Evolutionary conservation across 2,797 vertebrate genomes (phyloP), one percentile per base, ranked within the genome.

Genomic region (Delichon dasypus): DNA sequence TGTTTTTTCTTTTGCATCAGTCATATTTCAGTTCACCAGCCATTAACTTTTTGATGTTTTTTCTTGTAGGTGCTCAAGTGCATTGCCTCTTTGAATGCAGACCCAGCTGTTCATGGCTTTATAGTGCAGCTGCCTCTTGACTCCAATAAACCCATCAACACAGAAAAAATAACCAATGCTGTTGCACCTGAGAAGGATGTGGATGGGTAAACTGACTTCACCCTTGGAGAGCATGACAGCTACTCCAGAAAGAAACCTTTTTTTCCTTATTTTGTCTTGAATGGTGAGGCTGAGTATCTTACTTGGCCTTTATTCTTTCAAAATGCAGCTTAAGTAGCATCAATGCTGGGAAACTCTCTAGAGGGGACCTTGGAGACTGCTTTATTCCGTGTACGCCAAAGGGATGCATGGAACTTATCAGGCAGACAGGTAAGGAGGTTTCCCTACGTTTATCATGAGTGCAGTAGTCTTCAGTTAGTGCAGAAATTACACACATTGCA

Each of bases 311-410:
- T 85, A 45, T 86, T 91, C 64, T 89, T 95, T 88, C 48, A 51
- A 83, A 93, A 96, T 94, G 34, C 85, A 99, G 99, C 57, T 97
- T 99, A 95, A 99, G 99, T 72, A 99, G 99, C 94, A 97, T 99
- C 94, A 99, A 98, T 83, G 99, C 99, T 65, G 99, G 99, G 62
- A 99, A 99, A 82, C 98, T 99, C 61, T 98, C 99, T 40, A 99
- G 99, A 85, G 99, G 99, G 26, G 99, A 99, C 93, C 97, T 99
- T 25, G 97, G 97, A 9, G 98, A 99, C 96, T 99, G 99, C 96
- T 99, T 99, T 97, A 98, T 99, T 94, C 99, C 99, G 9, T 99
- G 99, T 97, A 99, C 99, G 0, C 99, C 99, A 15, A 99, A 99
- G 93, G 99, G 99, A 95, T 99, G 99, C 98, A 98, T 99, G 98